phyloP scores from a whole-genome alignment of 2,797 vertebrate genomes.

The Xiphorhynchus erythropygius region DNA sequence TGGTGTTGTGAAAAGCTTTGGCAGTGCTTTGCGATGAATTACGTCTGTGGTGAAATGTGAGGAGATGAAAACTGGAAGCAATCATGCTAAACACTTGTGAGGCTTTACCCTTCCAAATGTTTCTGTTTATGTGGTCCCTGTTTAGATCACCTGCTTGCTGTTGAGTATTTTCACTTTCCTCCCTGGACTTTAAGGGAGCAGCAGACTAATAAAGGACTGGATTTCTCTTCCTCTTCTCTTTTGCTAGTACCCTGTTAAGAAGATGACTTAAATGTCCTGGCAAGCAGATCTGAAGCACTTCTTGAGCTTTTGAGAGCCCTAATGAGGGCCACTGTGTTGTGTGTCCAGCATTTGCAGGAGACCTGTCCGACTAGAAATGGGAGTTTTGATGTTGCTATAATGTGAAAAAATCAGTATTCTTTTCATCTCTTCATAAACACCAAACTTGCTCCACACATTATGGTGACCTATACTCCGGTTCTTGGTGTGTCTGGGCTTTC shows the following conservation, averaged over 20 bases:
- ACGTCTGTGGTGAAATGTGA: background rate
- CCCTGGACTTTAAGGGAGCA: background rate
- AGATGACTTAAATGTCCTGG: background rate
- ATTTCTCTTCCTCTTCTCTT: background rate
- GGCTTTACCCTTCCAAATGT: background rate
- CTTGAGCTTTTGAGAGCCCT: background rate
- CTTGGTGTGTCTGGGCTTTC: background rate
- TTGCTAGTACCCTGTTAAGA: background rate
- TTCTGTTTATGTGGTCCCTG: background rate
- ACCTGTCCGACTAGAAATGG: background rate
- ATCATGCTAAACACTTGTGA: background rate
- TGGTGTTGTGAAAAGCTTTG: background rate
- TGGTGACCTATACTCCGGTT: fast-evolving
- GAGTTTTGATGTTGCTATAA: background rate
- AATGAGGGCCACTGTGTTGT: background rate
- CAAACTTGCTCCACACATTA: fast-evolving
- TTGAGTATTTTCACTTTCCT: background rate
- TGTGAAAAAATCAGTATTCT: background rate
- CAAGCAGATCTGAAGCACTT: background rate
- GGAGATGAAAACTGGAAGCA: background rate
- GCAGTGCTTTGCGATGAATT: background rate
- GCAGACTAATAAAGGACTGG: background rate
- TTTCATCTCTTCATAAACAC: background rate
- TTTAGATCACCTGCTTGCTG: background rate
- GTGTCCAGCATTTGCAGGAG: background rate